Base-by-base conservation (phyloP, 1,140 invertebrate species). In the Cheumatopsyche charites region DNA sequence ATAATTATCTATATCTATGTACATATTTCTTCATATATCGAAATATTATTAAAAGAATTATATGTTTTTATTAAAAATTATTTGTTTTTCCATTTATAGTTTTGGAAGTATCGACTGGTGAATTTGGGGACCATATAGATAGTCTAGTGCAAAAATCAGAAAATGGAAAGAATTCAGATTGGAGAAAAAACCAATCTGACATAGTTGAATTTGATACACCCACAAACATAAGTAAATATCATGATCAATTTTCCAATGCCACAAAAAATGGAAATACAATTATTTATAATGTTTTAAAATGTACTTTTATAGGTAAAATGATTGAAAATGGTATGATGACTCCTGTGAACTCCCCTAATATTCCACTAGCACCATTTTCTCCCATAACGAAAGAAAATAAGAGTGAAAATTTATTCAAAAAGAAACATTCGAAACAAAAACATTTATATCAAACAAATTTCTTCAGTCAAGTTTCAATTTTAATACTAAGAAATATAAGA, bases 81-180 rank as follows among this genome's bases (percentile, higher is more conserved):
- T 73, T 68, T 36, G 29, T 36, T 36, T n/a, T n/a, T n/a, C n/a
- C n/a, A 36, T 36, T 36, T 1, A 58, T 82, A 95, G 93, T 94
- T 74, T 88, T 96, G 84, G 94, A 96, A 86, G 89, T 95, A 72
- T 90, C 92, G 4, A 89, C 88, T 70, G 91, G 92, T 52, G 92
- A 94, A 77, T 91, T 93, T 81, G 92, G 90, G 21, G 82, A 88
- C 47, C 85, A 88, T 76, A 87, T 87, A 73, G 82, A 82, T 52
- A 79, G 81, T 67, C 77, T 92, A 75, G 82, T 88, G 42, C 78
- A 85, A 45, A 86, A 88, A 69, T 90, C 91, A 26, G 82, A 88
- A 73, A 92, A 92, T 83, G 93, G 93, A 11, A 88, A 87, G 72
- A 89, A 85, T 77, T 80, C 84, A 41, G 76, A 83, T 15, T 92